Evolutionary conservation across 2,888 invertebrate genomes (phyloP), one percentile per base, ranked within the genome.

Genomic region (Halictus quadricinctus): DNA sequence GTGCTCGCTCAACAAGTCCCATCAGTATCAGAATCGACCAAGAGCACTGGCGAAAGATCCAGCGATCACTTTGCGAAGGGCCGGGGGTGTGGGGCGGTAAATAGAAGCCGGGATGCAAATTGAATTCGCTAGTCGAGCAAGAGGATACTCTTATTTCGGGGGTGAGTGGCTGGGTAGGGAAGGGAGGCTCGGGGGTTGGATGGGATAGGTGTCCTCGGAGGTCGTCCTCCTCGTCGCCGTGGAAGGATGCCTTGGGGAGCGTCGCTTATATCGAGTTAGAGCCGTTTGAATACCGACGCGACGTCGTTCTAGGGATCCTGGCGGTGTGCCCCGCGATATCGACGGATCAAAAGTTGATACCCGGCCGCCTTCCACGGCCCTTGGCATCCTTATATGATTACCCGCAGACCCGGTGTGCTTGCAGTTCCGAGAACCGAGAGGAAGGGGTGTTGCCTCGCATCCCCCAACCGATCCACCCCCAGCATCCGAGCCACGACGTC

Each of bases 261-360:
- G 82, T 83, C 94, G 93, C 92, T 94, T 94, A 93, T 93, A 94
- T 94, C 94, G 94, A 94, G 94, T 94, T 94, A 94, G 92, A 92
- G 91, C 89, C 93, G 93, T 94, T 94, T 94, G 94, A 94, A 94
- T 94, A 94, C 92, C 92, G 92, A 93, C 83, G 72, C 83, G 80
- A 70, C 79, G 36, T 64, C 72, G 82, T 25, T 70, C 79, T 80
- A 79, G 81, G 78, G 83, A 66, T 76, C 58, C 36, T 7, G 7
- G 18, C 66, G 70, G 15, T 46, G 85, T 50, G 21, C 8, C 72
- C 73, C 82, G 87, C 90, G 91, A 91, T 89, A 90, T 87, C 90
- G 88, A 78, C 87, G 92, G 92, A 92, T 93, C 90, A 93, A 93
- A 92, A 93, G 93, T 93, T 93, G 93, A 93, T 93, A 91, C 88